Conservation (phyloP, 23 tunicate genomes). For the Ascidia mentula region DNA sequence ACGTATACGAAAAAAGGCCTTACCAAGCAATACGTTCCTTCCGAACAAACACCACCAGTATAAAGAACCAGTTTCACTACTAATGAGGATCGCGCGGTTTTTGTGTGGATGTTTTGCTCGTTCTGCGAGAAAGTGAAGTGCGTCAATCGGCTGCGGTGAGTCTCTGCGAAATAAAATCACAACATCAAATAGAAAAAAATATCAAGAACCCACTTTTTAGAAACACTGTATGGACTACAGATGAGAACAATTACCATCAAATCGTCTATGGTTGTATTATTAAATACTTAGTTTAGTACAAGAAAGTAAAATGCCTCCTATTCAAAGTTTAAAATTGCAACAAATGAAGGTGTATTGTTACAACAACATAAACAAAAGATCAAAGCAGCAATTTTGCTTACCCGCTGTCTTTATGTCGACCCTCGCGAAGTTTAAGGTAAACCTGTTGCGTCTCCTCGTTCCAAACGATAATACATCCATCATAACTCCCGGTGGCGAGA, state of each 20-base stretch:
- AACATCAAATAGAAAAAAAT: neutral
- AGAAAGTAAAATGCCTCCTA: too few relatives aligned
- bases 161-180: neutral
- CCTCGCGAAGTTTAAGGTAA: constrained; percentile 42
- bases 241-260: neutral
- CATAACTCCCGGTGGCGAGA: constrained; percentile 90
- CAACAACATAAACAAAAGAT: neutral
- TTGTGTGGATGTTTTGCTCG: constrained; percentile 31
- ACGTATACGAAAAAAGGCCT: too few relatives aligned
- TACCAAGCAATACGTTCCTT: constrained; percentile 51
- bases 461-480: constrained; percentile 90
- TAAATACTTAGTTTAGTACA: neutral
- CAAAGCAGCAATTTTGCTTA: neutral
- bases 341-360: too few relatives aligned
- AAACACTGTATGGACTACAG: too few relatives aligned
- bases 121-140: constrained; percentile 53
- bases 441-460: constrained; percentile 90
- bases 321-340: too few relatives aligned
- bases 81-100: constrained; percentile 58
- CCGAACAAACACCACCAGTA: constrained; percentile 84
- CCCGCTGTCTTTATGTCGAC: constrained; percentile 6
- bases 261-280: neutral
- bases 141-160: constrained; percentile 46
- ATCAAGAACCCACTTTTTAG: neutral
- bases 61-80: constrained; percentile 71